A percentile compares a stretch with the other conserved stretches of the same genome.
These are phyloP conservation scores for Dryobates pubescens DNA, from an alignment of 2,797 vertebrate genomes.

Conservation along the genomic window DNA sequence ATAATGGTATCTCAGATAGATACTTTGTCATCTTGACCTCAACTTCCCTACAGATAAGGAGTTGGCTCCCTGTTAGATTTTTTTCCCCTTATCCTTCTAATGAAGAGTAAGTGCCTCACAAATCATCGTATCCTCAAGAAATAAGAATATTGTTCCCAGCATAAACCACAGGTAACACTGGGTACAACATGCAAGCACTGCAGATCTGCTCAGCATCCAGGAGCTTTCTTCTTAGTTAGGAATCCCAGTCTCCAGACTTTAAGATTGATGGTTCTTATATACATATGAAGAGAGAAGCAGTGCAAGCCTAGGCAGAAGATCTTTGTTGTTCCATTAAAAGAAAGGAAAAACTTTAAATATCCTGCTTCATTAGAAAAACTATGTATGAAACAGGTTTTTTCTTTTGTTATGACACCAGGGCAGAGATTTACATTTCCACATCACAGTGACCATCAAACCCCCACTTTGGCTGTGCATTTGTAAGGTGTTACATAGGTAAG, in stretches of 20 bases:
- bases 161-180: neutral
- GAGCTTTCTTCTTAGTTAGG: neutral
- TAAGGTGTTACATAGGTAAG: fast-evolving
- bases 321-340: neutral
- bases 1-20: neutral
- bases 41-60: neutral
- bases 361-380: neutral
- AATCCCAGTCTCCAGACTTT: neutral
- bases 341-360: neutral
- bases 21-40: slow-evolving; percentile 5
- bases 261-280: neutral
- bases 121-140: neutral
- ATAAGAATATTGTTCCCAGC: neutral
- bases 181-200: no score
- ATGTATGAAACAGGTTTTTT: neutral
- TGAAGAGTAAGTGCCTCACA: neutral
- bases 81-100: neutral
- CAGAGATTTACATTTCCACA: neutral
- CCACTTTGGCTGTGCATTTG: neutral
- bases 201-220: neutral
- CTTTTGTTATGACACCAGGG: neutral
- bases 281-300: neutral
- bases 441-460: neutral
- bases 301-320: neutral
- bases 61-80: neutral